Percentiles rank a stretch among this genome's conserved stretches.
Evolutionary conservation across 2,113 vertebrate genomes (phyloP).

Genomic region (Podarcis raffonei): DNA sequence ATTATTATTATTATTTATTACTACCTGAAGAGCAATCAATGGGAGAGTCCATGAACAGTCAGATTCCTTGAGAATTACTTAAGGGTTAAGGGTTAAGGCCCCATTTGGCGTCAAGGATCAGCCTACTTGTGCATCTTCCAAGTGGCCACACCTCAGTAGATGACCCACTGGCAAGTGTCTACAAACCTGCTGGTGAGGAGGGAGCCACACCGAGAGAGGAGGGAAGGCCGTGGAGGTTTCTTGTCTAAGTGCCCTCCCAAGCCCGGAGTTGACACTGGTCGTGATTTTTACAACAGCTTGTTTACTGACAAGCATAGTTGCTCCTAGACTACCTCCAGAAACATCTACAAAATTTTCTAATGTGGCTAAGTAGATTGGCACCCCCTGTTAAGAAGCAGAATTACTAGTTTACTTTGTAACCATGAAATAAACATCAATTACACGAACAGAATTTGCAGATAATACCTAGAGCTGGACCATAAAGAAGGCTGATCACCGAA

Average conservation of each 20-base stretch:
- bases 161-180: too few relatives aligned
- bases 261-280: too few relatives aligned
- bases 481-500: too few relatives aligned
- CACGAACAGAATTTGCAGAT: background rate
- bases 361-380: background rate
- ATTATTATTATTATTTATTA: background rate
- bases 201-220: too few relatives aligned
- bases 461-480: too few relatives aligned
- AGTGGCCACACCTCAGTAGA: too few relatives aligned
- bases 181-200: too few relatives aligned
- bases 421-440: too few relatives aligned
- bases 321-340: background rate
- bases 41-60: background rate
- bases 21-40: background rate
- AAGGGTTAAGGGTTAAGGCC: constrained; percentile 1
- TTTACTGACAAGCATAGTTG: background rate
- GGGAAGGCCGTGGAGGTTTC: too few relatives aligned
- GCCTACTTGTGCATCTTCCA: background rate
- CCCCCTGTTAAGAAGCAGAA: too few relatives aligned
- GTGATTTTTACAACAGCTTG: too few relatives aligned
- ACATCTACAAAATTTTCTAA: background rate
- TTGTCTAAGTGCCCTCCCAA: background rate
- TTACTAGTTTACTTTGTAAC: background rate
- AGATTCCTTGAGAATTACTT: background rate
- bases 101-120: too few relatives aligned